Base-by-base conservation (phyloP, 2,888 invertebrate species). In the Sturmia bella region DNA sequence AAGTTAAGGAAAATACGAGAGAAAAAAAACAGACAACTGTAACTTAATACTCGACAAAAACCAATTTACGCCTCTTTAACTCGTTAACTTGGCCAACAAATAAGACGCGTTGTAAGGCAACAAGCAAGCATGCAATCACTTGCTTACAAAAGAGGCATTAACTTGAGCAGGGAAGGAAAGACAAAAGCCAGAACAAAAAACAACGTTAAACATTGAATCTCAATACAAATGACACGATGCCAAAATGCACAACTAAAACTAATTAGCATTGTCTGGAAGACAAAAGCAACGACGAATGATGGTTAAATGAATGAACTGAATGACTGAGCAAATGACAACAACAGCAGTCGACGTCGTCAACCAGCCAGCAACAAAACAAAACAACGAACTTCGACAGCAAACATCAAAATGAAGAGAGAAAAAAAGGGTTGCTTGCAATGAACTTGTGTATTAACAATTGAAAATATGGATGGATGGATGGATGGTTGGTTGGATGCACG, bases 1-100 rank as follows among this genome's bases (percentile, higher is more conserved):
- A 12, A 37, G 17, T 21, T 3, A 24, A 0, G 17, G 4, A 21
- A 11, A 12, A n/a, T 13, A 5, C n/a, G n/a, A 9, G 32, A 9
- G 13, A 15, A 64, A 45, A 37, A 73, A 52, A 45, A 21, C 27
- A 52, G 21, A 19, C 61, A 54, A 61, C 24, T 52, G 41, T 50
- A 54, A 64, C 43, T 56, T 54, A 19, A 64, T 37, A 27, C 64
- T 72, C 50, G 75, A 79, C 68, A 81, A 84, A 86, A 84, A 83
- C 80, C 83, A 86, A 86, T 87, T 87, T 86, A 86, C 87, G 87
- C 87, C 87, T 87, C 85, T 85, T 87, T 87, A 87, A 86, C 87
- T 87, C 86, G 87, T 87, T 87, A 87, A 87, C 86, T 86, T 87
- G 85, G 83, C 85, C 85, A 87, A 85, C 86, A 86, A 86, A 87